These are phyloP conservation scores for Cynocephalus volans DNA, from an alignment of 2,113 vertebrate species.

Conservation along the genomic window DNA sequence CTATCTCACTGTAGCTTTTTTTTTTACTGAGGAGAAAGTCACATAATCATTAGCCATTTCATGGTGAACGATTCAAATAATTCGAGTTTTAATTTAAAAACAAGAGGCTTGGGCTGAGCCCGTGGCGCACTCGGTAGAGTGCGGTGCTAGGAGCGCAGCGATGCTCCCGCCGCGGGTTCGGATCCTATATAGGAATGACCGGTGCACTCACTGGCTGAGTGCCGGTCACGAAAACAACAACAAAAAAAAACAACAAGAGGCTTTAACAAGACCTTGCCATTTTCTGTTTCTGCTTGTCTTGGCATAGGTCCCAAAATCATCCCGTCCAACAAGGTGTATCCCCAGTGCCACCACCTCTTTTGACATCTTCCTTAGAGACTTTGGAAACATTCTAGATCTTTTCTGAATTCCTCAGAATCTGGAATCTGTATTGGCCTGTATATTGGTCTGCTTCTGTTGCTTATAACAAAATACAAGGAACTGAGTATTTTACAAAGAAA, in stretches of 20 bases:
- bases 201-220: no score
- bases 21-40: neutral
- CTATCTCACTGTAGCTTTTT: neutral
- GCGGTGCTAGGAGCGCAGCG: no score
- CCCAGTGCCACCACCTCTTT: neutral
- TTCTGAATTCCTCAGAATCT: neutral
- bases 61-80: conserved; percentile 8
- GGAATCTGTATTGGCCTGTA: neutral
- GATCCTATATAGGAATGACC: no score
- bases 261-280: neutral
- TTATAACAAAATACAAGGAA: no score
- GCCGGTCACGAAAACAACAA: no score
- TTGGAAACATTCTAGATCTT: neutral
- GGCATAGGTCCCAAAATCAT: neutral
- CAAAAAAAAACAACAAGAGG: no score
- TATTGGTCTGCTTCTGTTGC: no score
- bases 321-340: neutral
- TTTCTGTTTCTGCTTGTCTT: conserved; percentile 1
- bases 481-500: no score
- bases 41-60: conserved; percentile 5
- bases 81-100: neutral
- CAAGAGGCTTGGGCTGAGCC: no score
- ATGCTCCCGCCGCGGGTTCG: no score
- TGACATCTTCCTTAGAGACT: neutral
- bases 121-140: no score